Evolutionary conservation across 2,113 vertebrate species (phyloP).

Genomic region (Mus spicilegus): DNA sequence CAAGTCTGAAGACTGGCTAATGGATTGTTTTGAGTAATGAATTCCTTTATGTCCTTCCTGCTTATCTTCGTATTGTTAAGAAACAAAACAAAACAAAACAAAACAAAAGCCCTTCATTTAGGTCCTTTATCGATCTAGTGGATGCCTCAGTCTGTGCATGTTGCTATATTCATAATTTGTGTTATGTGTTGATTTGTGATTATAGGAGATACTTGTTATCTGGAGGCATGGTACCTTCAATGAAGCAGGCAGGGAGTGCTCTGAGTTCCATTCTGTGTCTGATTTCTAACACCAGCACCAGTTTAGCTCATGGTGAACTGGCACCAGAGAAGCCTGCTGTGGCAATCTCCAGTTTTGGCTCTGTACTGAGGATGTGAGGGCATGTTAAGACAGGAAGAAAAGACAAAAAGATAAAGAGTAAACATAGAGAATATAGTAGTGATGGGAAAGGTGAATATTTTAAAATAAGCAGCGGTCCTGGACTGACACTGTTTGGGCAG

Average conservation of each 20-base stretch:
- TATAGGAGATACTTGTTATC: background rate
- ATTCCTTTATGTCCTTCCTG: background rate
- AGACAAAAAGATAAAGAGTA: background rate
- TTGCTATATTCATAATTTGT: background rate
- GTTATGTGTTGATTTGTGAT: background rate
- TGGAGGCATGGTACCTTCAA: background rate
- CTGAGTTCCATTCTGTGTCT: background rate
- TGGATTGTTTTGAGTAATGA: background rate
- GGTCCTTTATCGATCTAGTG: background rate
- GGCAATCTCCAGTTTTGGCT: background rate
- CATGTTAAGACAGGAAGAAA: background rate
- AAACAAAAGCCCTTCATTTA: background rate
- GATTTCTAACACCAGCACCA: background rate
- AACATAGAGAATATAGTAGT: background rate
- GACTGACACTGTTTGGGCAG: background rate
- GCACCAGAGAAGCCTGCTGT: background rate
- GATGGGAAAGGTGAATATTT: background rate
- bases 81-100: too few species aligned
- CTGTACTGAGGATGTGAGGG: background rate
- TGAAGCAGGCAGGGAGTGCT: background rate
- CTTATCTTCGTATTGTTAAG: background rate
- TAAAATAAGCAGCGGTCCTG: background rate
- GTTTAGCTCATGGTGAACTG: background rate
- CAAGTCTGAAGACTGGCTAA: slow-evolving; percentile 15
- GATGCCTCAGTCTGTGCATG: background rate